Evolutionary conservation across 2,888 invertebrate genomes (phyloP).

Genomic region (Drepanosiphum platanoidis): DNA sequence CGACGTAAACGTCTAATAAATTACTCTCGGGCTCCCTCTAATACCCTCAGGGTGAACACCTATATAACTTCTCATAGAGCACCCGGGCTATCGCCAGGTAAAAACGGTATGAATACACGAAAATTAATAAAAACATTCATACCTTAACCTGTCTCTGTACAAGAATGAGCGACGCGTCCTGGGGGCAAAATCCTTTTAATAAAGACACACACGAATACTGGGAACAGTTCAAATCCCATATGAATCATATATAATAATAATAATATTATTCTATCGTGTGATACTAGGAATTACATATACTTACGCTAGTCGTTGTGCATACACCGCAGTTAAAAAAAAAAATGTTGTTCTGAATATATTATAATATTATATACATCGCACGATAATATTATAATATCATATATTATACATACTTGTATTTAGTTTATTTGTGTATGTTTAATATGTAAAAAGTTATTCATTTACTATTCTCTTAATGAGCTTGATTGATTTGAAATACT

Average conservation of each 20-base stretch:
- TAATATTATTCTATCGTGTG: neutral
- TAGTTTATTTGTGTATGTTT: too few species aligned
- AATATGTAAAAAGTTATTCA: too few species aligned
- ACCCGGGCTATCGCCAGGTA: slow-evolving; percentile 9
- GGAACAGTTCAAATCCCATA: neutral
- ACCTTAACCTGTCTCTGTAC: neutral
- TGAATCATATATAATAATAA: slow-evolving; percentile 4
- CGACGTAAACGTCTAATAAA: slow-evolving; percentile 60
- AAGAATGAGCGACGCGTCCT: slow-evolving; percentile 19
- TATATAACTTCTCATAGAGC: slow-evolving; percentile 44
- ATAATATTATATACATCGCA: neutral
- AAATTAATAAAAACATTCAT: slow-evolving; percentile 46
- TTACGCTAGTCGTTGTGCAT: too few species aligned
- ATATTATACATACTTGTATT: neutral
- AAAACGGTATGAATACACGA: neutral
- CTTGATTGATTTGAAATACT: too few species aligned
- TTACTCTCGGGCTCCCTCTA: slow-evolving; percentile 36
- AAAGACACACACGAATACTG: neutral
- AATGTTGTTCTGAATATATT: neutral
- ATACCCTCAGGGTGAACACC: slow-evolving; percentile 36
- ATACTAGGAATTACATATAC: neutral
- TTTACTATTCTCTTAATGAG: too few species aligned
- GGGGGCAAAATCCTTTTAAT: slow-evolving; percentile 17
- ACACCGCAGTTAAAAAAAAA: too few species aligned
- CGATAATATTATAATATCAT: neutral